These are phyloP conservation scores for Elachura formosa DNA, from an alignment of 2,113 vertebrate species.

Conservation along the genomic window DNA sequence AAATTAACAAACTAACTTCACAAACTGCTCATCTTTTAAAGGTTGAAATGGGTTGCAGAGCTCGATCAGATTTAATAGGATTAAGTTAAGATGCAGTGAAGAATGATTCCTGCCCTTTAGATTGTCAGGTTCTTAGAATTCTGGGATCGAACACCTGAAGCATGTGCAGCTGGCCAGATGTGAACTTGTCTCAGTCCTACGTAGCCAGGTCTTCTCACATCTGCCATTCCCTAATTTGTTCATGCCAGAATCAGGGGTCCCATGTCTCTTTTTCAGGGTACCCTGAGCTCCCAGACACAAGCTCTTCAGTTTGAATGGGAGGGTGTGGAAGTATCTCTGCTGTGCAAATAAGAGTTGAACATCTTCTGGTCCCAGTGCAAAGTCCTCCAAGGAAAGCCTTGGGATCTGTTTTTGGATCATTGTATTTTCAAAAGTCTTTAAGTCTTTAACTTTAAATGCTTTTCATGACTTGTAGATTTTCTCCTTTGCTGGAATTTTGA, in stretches of 20 bases:
- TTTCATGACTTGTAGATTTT: not conserved
- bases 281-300: not conserved
- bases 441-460: not conserved
- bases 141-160: not conserved
- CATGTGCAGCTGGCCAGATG: not conserved
- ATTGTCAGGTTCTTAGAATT: rapidly evolving
- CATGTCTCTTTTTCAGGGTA: not conserved
- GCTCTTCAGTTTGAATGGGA: not conserved
- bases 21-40: not conserved
- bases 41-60: not conserved
- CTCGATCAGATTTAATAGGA: not conserved
- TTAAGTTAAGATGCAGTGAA: not conserved
- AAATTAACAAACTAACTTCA: not conserved
- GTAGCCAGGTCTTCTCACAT: not conserved
- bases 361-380: rapidly evolving
- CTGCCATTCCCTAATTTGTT: not conserved
- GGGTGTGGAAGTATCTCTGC: not conserved
- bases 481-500: not conserved
- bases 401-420: not conserved
- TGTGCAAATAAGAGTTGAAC: not conserved
- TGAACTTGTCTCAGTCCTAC: not conserved
- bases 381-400: not conserved
- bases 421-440: not conserved
- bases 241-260: not conserved
- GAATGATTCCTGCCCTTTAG: not conserved